Conservation (phyloP, 1,140 invertebrate species). For the Acromyrmex echinatior region DNA sequence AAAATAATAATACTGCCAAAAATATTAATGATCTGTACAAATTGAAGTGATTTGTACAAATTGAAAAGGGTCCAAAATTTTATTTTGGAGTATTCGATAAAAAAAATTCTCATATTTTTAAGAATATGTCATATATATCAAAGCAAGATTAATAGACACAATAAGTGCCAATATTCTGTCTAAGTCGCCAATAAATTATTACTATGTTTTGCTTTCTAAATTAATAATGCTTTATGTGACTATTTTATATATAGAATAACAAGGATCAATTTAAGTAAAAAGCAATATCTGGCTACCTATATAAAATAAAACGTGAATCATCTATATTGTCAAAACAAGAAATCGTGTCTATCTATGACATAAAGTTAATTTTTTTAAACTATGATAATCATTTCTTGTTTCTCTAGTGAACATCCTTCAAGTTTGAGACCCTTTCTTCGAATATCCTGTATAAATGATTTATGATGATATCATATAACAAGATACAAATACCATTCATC, state of each 20-base stretch:
- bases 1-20: conserved; percentile 5
- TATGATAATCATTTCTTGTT: neutral
- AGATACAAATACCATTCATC: neutral
- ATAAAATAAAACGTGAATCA: neutral
- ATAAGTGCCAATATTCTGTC: neutral
- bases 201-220: neutral
- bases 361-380: neutral
- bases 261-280: neutral
- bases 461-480: neutral
- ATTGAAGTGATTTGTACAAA: neutral
- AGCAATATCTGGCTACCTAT: neutral
- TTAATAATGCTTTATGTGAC: neutral
- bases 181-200: neutral
- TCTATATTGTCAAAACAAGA: neutral
- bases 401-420: neutral
- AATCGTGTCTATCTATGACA: neutral
- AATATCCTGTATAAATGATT: conserved; percentile 1
- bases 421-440: neutral
- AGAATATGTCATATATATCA: neutral
- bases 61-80: neutral
- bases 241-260: neutral
- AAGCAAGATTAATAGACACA: neutral
- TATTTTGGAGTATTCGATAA: neutral
- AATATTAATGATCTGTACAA: neutral
- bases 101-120: too few relatives aligned